Conservation (phyloP, 2,797 vertebrate genomes). For the Smutsia gigantea region DNA sequence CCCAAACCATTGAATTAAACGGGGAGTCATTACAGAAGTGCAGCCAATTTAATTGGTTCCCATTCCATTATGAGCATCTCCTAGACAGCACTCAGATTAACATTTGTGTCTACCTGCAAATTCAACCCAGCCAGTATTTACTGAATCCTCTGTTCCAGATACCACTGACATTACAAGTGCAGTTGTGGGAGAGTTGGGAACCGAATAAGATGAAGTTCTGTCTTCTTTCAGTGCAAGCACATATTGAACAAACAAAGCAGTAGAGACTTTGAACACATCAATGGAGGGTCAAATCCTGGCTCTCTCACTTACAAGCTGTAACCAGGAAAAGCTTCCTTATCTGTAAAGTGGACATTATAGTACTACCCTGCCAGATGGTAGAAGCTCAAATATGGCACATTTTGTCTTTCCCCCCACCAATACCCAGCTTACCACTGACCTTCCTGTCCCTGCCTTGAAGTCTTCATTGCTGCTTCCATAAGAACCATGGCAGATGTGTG, state of each 20-base stretch:
- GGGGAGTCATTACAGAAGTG: neutral
- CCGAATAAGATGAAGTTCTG: neutral
- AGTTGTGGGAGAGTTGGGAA: neutral
- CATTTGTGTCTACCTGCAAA: neutral
- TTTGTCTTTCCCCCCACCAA: neutral
- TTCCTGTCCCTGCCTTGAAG: neutral
- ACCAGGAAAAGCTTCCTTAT: neutral
- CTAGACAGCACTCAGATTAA: slow-evolving; percentile 8
- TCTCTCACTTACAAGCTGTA: neutral
- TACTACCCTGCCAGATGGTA: neutral
- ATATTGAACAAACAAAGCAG: neutral
- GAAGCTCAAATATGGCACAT: neutral
- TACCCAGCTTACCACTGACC: neutral
- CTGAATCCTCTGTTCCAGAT: neutral
- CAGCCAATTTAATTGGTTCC: slow-evolving; percentile 3
- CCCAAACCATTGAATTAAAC: slow-evolving; percentile 29
- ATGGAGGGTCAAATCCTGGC: neutral
- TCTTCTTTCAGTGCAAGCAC: neutral
- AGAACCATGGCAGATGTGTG: neutral
- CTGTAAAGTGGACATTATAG: neutral
- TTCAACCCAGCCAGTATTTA: neutral
- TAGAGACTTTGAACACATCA: neutral
- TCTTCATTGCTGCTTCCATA: neutral
- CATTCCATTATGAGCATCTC: neutral
- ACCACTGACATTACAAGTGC: neutral